Base-by-base conservation (phyloP, 1,140 invertebrate genomes). In the Callitettix versicolor region DNA sequence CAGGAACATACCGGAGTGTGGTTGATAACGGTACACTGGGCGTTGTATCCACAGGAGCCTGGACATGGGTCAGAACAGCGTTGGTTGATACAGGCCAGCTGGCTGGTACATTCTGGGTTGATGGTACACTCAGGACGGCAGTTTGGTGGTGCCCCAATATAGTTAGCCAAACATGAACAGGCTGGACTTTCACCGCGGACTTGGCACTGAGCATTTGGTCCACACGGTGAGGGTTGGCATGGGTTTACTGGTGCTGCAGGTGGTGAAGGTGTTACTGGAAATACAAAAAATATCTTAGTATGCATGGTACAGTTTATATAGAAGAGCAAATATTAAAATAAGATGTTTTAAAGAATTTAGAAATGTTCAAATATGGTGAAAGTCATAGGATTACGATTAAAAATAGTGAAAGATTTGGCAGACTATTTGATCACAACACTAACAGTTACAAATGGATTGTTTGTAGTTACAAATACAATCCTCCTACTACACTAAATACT, bases 1-100 rank as follows among this genome's bases (percentile, higher is more conserved):
- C 86, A 89, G 54, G 76, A 76, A 68, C 87, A 91, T 60, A 82
- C 76, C 41, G 87, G 81, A 65, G 80, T 81, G 68, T 88, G 85
- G 64, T 81, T 83, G 62, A 84, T 75, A 58, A 86, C 84, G 34
- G 76, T 75, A 66, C 85, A 88, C 58, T 78, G 73, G 1, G 84
- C 86, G 67, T 86, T 83, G 20, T 73, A 68, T 17, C 84, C 85
- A 65, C 86, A 88, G n/a, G 81, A 77, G 44, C 79, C 79, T 12
- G 77, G 71, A 65, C 87, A 90, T 47, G 86, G 86, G 73, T 88
- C 82, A 62, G 76, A 73, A 67, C 86, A 89, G 70, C 80, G 84
- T 58, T 80, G 76, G 63, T 86, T 84, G 38, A 84, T 75, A 61
- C 85, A 88, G 38, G 84, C 79, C 61, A 71, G 78, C 60, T 81